Evolutionary conservation across 2,888 invertebrate species (phyloP), one percentile per base, ranked within the genome.

Genomic region (Tenthredo scrophulariae): DNA sequence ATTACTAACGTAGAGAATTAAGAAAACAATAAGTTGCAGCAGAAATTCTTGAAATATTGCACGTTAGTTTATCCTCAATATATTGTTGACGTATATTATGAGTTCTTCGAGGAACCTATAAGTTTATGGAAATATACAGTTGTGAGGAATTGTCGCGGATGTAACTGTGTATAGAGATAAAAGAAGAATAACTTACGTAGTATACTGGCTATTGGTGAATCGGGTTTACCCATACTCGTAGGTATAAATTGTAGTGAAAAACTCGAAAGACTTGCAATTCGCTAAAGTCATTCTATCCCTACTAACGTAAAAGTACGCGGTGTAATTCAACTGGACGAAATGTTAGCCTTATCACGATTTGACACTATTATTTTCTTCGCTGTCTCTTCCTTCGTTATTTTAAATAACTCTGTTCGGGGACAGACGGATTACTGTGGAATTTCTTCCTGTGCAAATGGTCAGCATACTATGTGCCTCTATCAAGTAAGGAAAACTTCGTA

Each of bases 391-490:
- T 1, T 15, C 26, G 26, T 29, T 1, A 29, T 29, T 33, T 67
- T 33, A 1, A 67, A 26, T 6, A 13, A 33, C 7, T 2, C 15
- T n/a, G 43, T n/a, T 40, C 15, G 18, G 22, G 33, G n/a, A 2
- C 40, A n/a, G 22, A 10, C 40, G 37, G 15, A 80, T 22, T 80
- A 80, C 7, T 80, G 80, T 46, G 5, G 0, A 1, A 62, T 62
- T 15, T 3, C 22, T 22, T 33, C 80, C 4, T 80, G 80, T 7
- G 10, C 37, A 1, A 18, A 0, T 4, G 82, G 82, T 43, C 46
- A 40, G 26, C 82, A 83, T 0, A 67, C 82, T 10, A 15, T 83
- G 29, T 83, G 82, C 82, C 40, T 40, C 3, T 83, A 26, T 43
- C 18, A n/a, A 43, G 82, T 43, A 67, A 67, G 43, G n/a, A 2